Conservation (phyloP, 1,140 invertebrate genomes). For the Drosophila nigrodunni region DNA sequence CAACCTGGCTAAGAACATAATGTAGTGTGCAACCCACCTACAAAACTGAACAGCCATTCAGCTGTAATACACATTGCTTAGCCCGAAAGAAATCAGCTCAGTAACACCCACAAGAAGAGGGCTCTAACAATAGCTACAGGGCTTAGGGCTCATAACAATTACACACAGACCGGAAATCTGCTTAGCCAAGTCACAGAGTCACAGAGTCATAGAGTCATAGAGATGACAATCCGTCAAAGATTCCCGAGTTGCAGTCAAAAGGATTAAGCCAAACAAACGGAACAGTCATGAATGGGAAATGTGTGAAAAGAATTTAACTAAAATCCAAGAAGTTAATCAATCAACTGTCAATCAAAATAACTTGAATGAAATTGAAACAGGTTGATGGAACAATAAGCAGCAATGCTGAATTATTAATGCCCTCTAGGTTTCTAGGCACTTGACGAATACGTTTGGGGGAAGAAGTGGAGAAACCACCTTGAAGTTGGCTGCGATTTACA, state of each 20-base stretch:
- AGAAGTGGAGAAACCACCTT: constrained; percentile 15
- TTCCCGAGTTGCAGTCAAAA: constrained; percentile 61
- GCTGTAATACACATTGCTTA: constrained; percentile 16
- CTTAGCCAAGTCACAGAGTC: constrained; percentile 60
- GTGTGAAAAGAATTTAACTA: constrained; percentile 73
- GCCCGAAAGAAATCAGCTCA: constrained; percentile 47
- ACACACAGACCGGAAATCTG: constrained; percentile 76
- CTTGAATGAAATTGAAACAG: constrained; percentile 73
- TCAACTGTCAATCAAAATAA: constrained; percentile 75
- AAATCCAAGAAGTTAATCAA: constrained; percentile 69
- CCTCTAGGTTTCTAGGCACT: constrained; percentile 32
- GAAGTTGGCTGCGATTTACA: constrained; percentile 4
- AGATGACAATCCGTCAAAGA: constrained; percentile 74
- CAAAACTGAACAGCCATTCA: not conserved
- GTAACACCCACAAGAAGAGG: constrained; percentile 61
- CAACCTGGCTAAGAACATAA: not conserved
- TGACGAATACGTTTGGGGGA: constrained; percentile 2
- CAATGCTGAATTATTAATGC: constrained; percentile 70
- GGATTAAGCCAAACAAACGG: constrained; percentile 72
- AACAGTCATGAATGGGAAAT: constrained; percentile 60
- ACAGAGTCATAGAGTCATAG: constrained; percentile 36
- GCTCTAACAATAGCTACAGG: constrained; percentile 29
- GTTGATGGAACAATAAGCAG: constrained; percentile 65
- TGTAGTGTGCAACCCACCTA: constrained; percentile 5
- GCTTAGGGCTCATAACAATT: constrained; percentile 72